Conservation (phyloP, 2,888 invertebrate species). For the Tenthredo mesomela region DNA sequence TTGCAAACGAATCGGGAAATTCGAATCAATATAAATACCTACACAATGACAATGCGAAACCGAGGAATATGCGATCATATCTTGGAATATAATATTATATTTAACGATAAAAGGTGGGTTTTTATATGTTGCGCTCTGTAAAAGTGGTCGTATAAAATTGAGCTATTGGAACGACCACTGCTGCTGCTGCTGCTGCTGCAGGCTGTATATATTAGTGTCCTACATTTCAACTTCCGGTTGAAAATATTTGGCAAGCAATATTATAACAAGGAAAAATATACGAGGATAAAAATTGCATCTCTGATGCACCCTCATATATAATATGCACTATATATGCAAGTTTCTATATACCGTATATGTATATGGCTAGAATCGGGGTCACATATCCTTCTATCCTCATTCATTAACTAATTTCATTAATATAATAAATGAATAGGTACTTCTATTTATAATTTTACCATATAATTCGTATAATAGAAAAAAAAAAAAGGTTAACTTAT, state of each 20-base stretch:
- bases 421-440: not conserved
- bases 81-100: not conserved
- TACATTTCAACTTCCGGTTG: conserved; percentile 36
- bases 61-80: not conserved
- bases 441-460: not conserved
- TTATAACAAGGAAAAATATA: conserved; percentile 6
- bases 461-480: too few species aligned
- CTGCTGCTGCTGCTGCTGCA: too few species aligned
- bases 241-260: conserved; percentile 45
- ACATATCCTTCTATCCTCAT: not conserved
- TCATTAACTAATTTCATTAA: not conserved
- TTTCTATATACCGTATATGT: not conserved
- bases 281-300: not conserved
- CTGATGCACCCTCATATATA: not conserved
- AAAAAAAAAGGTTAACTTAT: too few species aligned
- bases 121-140: not conserved
- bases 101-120: not conserved
- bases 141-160: conserved; percentile 23
- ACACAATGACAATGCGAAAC: not conserved
- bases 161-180: conserved; percentile 29
- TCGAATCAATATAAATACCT: not conserved
- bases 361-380: not conserved
- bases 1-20: not conserved
- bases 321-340: not conserved
- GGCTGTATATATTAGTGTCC: conserved; percentile 17